phyloP scores from a whole-genome alignment of 1,140 invertebrate genomes.

The Matsumurasca onukii region DNA sequence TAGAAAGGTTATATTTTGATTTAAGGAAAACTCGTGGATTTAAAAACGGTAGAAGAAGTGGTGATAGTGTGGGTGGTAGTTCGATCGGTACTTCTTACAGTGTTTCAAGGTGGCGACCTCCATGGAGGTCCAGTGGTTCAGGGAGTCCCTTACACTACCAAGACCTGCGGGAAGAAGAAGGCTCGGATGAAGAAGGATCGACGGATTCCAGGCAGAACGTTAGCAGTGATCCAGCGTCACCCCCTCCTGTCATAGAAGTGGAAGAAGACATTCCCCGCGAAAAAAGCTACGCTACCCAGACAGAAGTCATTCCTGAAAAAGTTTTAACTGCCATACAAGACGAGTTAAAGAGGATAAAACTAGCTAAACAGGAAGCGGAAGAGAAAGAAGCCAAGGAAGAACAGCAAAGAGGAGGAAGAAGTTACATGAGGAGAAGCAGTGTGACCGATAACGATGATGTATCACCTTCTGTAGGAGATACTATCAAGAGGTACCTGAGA shows the following conservation, averaged over 20 bases:
- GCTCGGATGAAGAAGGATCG: conserved; percentile 11
- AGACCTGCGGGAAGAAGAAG: conserved; percentile 1
- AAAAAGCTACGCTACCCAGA: conserved; percentile 56
- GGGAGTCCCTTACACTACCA: not conserved
- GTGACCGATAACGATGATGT: conserved; percentile 81
- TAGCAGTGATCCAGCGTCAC: conserved; percentile 49
- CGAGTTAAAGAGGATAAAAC: conserved; percentile 47
- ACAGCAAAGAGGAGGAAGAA: conserved; percentile 45
- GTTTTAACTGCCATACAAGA: conserved; percentile 54
- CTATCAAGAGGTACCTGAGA: conserved; percentile 76
- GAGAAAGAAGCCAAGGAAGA: conserved; percentile 47
- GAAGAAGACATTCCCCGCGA: conserved; percentile 39
- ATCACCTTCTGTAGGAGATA: conserved; percentile 81
- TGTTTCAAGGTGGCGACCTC: not conserved
- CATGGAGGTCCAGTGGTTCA: not conserved
- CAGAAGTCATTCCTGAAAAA: conserved; percentile 56
- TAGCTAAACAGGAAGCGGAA: conserved; percentile 44
- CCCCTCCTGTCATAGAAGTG: conserved; percentile 67
- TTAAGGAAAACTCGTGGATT: conserved; percentile 67
- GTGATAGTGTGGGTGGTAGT: conserved; percentile 14
- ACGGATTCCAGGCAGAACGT: not conserved
- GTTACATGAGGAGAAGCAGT: conserved; percentile 56
- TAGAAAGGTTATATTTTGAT: conserved; percentile 71
- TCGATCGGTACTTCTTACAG: not conserved
- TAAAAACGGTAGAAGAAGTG: conserved; percentile 50